Evolutionary conservation across 2,797 vertebrate genomes (phyloP).

Genomic region (Lepilemur ruficaudatus): DNA sequence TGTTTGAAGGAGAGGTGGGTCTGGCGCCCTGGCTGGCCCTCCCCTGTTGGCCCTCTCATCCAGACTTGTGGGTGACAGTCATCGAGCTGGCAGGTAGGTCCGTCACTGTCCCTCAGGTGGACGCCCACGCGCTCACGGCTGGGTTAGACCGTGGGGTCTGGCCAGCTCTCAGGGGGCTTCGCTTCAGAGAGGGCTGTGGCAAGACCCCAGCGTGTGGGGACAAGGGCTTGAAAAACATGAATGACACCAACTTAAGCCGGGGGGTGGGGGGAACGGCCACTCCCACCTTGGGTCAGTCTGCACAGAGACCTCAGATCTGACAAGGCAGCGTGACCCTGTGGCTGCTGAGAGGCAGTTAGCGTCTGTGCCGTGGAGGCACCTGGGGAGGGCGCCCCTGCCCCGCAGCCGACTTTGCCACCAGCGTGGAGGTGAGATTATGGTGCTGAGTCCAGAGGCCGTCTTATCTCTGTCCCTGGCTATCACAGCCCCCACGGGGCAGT

Average conservation of each 20-base stretch:
- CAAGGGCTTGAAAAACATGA: not conserved
- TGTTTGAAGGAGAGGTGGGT: not conserved
- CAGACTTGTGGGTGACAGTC: not conserved
- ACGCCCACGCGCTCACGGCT: too few species aligned
- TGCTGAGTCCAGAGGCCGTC: not conserved
- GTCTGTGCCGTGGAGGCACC: not conserved
- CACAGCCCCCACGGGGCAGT: too few species aligned
- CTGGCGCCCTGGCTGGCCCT: accelerated
- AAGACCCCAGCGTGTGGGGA: not conserved
- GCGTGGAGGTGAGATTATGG: not conserved
- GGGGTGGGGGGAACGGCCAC: too few species aligned
- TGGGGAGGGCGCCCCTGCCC: not conserved
- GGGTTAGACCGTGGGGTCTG: not conserved
- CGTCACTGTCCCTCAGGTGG: not conserved
- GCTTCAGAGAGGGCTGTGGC: not conserved
- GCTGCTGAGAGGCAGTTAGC: accelerated
- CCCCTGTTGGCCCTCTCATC: not conserved
- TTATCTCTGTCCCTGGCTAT: not conserved
- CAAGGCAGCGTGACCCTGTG: not conserved
- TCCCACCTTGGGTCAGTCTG: not conserved
- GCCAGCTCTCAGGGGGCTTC: not conserved
- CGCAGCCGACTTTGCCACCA: not conserved
- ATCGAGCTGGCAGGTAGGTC: not conserved
- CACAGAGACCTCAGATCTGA: not conserved
- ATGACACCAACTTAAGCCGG: too few species aligned